phyloP scores from a whole-genome alignment of 2,113 vertebrate species.

The Platysteira castanea region DNA sequence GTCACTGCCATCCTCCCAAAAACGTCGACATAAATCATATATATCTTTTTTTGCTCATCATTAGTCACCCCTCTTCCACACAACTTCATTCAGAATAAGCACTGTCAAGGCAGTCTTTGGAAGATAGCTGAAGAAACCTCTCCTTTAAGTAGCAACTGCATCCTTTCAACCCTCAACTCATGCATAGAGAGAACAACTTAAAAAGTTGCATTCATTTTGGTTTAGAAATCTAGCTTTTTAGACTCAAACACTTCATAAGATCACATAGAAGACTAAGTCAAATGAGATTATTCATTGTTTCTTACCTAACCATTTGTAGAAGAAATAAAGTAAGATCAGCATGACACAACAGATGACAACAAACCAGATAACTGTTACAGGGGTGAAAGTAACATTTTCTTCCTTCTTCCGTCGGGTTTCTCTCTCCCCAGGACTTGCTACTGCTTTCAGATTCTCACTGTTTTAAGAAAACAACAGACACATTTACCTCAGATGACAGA shows the following conservation, averaged over 20 bases:
- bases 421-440: constrained; percentile 20
- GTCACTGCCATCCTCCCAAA: not conserved
- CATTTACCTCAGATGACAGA: not conserved
- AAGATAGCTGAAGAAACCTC: not conserved
- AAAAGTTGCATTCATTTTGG: not conserved
- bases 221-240: not conserved
- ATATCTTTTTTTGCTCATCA: not conserved
- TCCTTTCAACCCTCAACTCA: not conserved
- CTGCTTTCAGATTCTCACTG: constrained; percentile 78
- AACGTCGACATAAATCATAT: rapidly evolving
- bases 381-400: constrained; percentile 80
- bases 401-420: constrained; percentile 69
- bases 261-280: not conserved
- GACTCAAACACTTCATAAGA: not conserved
- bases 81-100: not conserved
- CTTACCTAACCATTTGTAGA: constrained; percentile 92
- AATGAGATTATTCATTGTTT: not conserved
- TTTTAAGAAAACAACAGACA: not conserved
- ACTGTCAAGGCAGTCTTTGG: not conserved
- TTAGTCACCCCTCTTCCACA: not conserved
- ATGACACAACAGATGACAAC: constrained; percentile 88
- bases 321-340: constrained; percentile 93
- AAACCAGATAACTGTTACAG: constrained; percentile 85
- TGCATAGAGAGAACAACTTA: rapidly evolving
- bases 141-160: not conserved